Conservation (phyloP, 2,797 vertebrate species). For the Caiman crocodilus region DNA sequence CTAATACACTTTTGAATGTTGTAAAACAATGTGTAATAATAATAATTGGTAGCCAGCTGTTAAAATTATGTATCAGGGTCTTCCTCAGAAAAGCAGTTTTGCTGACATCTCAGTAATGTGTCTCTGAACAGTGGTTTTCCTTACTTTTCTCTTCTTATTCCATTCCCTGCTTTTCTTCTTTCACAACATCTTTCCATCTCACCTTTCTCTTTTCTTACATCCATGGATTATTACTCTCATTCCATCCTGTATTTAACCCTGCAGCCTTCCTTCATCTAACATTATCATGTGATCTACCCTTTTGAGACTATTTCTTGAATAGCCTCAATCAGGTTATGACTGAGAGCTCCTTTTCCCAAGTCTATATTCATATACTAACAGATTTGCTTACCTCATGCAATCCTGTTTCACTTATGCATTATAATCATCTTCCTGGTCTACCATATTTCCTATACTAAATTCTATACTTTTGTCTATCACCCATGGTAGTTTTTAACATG, state of each 20-base stretch:
- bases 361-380: neutral
- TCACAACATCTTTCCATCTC: slow-evolving; percentile 6
- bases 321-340: neutral
- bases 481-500: neutral
- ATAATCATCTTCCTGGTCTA: neutral
- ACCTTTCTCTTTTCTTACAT: neutral
- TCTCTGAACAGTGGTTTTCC: neutral
- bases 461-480: neutral
- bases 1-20: neutral
- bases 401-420: slow-evolving; percentile 15
- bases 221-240: neutral
- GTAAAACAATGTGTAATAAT: neutral
- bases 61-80: neutral
- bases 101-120: neutral
- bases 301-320: neutral
- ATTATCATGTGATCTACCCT: neutral
- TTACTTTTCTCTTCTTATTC: slow-evolving; percentile 11
- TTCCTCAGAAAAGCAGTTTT: neutral
- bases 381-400: slow-evolving; percentile 21
- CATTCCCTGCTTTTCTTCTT: neutral
- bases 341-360: slow-evolving; percentile 14
- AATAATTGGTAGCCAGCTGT: neutral
- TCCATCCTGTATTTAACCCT: neutral
- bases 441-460: neutral
- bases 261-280: slow-evolving; percentile 9